Evolutionary conservation across 2,797 vertebrate species (phyloP).

Genomic region (Myoxocephalus aenaeus): DNA sequence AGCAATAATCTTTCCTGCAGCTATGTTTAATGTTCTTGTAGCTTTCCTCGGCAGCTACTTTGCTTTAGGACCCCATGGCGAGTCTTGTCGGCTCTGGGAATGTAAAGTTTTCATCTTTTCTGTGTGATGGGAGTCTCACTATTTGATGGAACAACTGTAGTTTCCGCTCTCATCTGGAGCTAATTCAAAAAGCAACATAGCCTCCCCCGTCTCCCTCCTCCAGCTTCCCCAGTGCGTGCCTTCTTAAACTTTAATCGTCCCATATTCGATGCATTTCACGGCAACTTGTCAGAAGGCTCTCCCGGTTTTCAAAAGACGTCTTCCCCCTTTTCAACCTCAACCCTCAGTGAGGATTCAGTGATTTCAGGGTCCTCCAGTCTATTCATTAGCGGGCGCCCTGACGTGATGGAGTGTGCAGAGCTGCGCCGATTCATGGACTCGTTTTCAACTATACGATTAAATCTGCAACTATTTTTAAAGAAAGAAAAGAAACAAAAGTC

Average conservation of each 20-base stretch:
- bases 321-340: slow-evolving; percentile 44
- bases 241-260: slow-evolving; percentile 80
- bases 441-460: background rate
- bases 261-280: slow-evolving; percentile 70
- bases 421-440: too few species aligned
- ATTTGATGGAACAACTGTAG: slow-evolving; percentile 54
- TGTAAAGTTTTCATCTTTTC: slow-evolving; percentile 62
- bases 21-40: slow-evolving; percentile 37
- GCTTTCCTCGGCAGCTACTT: slow-evolving; percentile 37
- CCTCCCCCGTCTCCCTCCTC: slow-evolving; percentile 36
- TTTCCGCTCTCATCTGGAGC: slow-evolving; percentile 52
- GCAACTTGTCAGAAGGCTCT: slow-evolving; percentile 69
- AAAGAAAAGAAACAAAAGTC: background rate
- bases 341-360: slow-evolving; percentile 43
- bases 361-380: slow-evolving; percentile 56
- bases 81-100: slow-evolving; percentile 57
- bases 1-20: slow-evolving; percentile 44
- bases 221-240: slow-evolving; percentile 53
- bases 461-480: background rate
- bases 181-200: slow-evolving; percentile 64
- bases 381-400: slow-evolving; percentile 42
- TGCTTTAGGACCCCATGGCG: slow-evolving; percentile 50
- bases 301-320: slow-evolving; percentile 53
- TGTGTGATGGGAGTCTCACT: slow-evolving; percentile 41
- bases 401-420: background rate